Base-by-base conservation (phyloP, 2,888 invertebrate species). In the Phyllotreta cruciferae region DNA sequence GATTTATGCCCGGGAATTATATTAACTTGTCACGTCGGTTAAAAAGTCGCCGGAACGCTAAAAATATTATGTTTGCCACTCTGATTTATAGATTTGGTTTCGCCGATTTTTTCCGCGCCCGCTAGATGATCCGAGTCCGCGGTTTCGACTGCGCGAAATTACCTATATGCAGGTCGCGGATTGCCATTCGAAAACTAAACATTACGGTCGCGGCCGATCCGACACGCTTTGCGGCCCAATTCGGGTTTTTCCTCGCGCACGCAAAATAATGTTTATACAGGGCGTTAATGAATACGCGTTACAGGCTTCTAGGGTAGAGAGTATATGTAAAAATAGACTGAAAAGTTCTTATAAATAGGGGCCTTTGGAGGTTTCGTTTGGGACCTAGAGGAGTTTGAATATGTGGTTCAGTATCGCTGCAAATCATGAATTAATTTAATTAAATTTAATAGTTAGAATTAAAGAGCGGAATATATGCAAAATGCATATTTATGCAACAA, bases 11-110 rank as follows among this genome's bases (percentile, higher is more conserved):
- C 47, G 35, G 13, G 61, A 61, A 61, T 61, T 55, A 61, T 55
- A 61, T 61, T 61, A 61, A 61, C 61, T 61, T 61, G 61, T 61
- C 61, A 61, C 35, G 55, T 34, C 47, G 58, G 34, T 58, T 58
- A 58, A 58, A 58, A 58, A 58, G 58, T 58, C 47, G 58, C 58
- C 47, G 50, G 41, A 39, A 39, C 49, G 57, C 50, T 58, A 58
- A 58, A 57, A 58, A 58, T 58, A 58, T 58, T 50, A 56, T 56
- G 58, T 58, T 58, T 58, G 41, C 24, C 13, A 38, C 10, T 8
- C 35, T 58, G 58, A 58, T 58, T 58, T 58, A 58, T 58, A 58
- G 50, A 58, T 58, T 58, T 35, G 41, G 58, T 50, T 41, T 50
- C 58, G 50, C 35, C 42, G 41, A 58, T 50, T 58, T 58, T 58